These are phyloP conservation scores for Glomeris maerens DNA, from an alignment of 1,140 invertebrate species.

Conservation along the genomic window DNA sequence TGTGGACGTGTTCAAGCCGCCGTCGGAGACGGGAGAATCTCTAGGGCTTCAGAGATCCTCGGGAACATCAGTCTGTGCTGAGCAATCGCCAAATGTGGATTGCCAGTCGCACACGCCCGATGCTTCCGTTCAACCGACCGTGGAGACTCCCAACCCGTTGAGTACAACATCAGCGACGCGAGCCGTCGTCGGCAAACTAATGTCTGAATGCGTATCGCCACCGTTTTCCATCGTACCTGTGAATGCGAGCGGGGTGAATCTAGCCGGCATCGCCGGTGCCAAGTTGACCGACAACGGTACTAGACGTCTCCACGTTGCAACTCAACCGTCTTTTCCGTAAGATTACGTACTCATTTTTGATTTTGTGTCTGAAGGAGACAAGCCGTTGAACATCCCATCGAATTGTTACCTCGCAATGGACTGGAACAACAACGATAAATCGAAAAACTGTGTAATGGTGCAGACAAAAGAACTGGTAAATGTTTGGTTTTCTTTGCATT, in stretches of 20 bases:
- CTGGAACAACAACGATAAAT: conserved; percentile 33
- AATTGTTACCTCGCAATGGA: conserved; percentile 31
- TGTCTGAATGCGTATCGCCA: conserved; percentile 3
- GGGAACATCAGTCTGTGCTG: too few species aligned
- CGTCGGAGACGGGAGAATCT: conserved; percentile 6
- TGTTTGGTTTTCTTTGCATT: too few species aligned
- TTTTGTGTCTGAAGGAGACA: conserved; percentile 25
- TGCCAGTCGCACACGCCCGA: too few species aligned
- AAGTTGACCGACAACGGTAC: conserved; percentile 27
- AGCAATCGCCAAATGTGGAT: too few species aligned
- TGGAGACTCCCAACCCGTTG: too few species aligned
- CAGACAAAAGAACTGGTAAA: conserved; percentile 30
- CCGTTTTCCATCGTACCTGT: conserved; percentile 28
- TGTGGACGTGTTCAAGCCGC: conserved; percentile 21
- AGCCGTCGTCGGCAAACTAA: too few species aligned
- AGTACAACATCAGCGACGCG: too few species aligned
- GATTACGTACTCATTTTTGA: not conserved
- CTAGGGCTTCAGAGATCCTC: too few species aligned
- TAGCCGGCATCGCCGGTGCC: conserved; percentile 22
- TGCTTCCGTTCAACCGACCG: too few species aligned
- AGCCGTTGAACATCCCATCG: conserved; percentile 27
- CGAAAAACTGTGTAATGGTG: conserved; percentile 28
- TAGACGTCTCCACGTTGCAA: too few species aligned
- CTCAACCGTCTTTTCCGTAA: too few species aligned
- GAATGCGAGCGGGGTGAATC: conserved; percentile 23